Percentiles rank a stretch among this genome's conserved stretches.
Conservation (phyloP, 2,797 vertebrate species). For the Poeciliopsis paucimaculata region DNA sequence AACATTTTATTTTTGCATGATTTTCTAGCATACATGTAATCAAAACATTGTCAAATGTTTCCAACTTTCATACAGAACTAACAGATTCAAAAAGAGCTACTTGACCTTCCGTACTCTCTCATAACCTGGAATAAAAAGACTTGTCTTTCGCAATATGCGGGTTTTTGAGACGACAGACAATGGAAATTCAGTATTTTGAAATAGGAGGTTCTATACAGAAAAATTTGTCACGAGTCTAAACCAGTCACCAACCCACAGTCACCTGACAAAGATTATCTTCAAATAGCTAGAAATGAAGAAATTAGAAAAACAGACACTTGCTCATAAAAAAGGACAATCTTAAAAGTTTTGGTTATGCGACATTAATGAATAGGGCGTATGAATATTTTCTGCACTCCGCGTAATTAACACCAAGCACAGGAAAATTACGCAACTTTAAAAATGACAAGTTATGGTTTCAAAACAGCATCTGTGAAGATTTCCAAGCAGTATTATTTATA, state of each 20-base stretch:
- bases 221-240: not conserved
- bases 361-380: not conserved
- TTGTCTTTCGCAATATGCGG: constrained; percentile 19
- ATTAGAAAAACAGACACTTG: not conserved
- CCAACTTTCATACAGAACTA: not conserved
- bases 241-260: not conserved
- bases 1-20: not conserved
- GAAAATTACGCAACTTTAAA: not conserved
- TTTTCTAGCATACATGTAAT: not conserved
- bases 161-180: not conserved
- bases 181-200: constrained; percentile 17
- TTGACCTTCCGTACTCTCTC: not conserved
- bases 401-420: not conserved
- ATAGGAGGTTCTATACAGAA: constrained; percentile 37
- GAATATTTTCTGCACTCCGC: not conserved
- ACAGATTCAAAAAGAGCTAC: not conserved
- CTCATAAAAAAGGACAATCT: not conserved
- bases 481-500: not conserved
- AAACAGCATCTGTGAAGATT: not conserved
- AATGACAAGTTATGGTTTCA: not conserved
- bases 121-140: not conserved
- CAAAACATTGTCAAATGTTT: not conserved
- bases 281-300: not conserved
- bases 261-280: constrained; percentile 1
- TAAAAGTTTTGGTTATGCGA: not conserved